A percentile compares a stretch with the other conserved stretches of the same genome.
These are phyloP conservation scores for Microtus richardsoni DNA, from an alignment of 2,113 vertebrate species.

Conservation along the genomic window DNA sequence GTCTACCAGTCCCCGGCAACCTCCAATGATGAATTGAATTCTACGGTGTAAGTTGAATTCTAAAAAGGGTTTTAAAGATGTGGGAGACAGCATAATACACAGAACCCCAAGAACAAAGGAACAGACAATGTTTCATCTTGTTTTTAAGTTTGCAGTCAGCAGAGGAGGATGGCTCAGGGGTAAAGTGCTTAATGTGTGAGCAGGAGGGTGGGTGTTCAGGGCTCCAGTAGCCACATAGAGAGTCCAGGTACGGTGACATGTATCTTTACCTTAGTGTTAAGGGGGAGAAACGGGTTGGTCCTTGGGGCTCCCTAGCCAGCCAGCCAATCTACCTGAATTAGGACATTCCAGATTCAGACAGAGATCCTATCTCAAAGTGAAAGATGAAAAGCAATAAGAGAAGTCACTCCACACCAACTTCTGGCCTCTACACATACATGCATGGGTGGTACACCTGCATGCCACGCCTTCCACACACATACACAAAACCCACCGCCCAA, in stretches of 20 bases:
- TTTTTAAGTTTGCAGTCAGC: conserved; percentile 11
- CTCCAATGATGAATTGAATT: conserved; percentile 38
- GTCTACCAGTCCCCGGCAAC: conserved; percentile 22
- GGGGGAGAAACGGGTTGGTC: not conserved
- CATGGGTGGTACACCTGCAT: not conserved
- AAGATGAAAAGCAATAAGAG: not conserved
- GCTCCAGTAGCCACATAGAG: not conserved
- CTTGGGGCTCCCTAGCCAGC: not conserved
- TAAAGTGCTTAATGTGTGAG: not conserved
- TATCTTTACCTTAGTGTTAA: not conserved
- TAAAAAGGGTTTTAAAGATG: conserved; percentile 51
- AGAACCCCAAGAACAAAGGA: conserved; percentile 41
- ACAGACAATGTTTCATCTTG: not conserved
- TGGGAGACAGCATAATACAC: conserved; percentile 3
- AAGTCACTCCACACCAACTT: not conserved
- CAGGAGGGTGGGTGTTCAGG: not conserved
- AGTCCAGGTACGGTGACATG: not conserved
- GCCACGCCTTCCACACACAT: not conserved
- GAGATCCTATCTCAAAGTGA: not conserved
- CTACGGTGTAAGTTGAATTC: conserved; percentile 50
- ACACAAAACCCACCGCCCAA: not conserved
- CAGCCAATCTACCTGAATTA: not conserved
- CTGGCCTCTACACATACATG: not conserved
- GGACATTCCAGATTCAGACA: not conserved
- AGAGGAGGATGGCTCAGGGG: not conserved